phyloP scores from a whole-genome alignment of 2,113 vertebrate genomes.

The Numenius arquata region DNA sequence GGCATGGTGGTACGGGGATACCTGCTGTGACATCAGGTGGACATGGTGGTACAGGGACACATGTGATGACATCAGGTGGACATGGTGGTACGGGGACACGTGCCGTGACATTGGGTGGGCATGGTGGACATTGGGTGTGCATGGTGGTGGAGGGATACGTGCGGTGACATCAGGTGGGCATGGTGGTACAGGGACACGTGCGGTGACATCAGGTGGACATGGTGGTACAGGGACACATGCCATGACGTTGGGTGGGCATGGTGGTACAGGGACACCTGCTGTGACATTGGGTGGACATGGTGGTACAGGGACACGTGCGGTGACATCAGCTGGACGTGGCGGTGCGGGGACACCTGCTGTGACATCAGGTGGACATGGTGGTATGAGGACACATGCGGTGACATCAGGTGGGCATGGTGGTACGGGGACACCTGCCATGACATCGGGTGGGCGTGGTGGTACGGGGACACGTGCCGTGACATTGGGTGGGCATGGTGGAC shows the following conservation, averaged over 20 bases:
- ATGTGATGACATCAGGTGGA: accelerated
- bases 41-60: accelerated
- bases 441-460: too few species aligned
- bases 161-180: too few species aligned
- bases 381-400: accelerated
- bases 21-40: accelerated
- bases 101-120: accelerated
- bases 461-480: accelerated
- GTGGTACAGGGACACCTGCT: not conserved
- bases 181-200: too few species aligned
- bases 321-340: too few species aligned
- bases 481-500: too few species aligned
- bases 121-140: too few species aligned
- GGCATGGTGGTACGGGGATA: too few species aligned
- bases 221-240: accelerated
- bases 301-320: not conserved
- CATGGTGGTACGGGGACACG: not conserved
- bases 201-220: not conserved
- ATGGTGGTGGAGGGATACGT: not conserved
- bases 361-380: not conserved
- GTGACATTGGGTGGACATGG: accelerated
- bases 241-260: too few species aligned
- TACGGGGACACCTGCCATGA: accelerated
- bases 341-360: too few species aligned
- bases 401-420: too few species aligned